Percentiles rank a stretch among this genome's conserved stretches.
These are phyloP conservation scores for Stenoptilia bipunctidactyla DNA, from an alignment of 2,888 invertebrate species.

Conservation along the genomic window DNA sequence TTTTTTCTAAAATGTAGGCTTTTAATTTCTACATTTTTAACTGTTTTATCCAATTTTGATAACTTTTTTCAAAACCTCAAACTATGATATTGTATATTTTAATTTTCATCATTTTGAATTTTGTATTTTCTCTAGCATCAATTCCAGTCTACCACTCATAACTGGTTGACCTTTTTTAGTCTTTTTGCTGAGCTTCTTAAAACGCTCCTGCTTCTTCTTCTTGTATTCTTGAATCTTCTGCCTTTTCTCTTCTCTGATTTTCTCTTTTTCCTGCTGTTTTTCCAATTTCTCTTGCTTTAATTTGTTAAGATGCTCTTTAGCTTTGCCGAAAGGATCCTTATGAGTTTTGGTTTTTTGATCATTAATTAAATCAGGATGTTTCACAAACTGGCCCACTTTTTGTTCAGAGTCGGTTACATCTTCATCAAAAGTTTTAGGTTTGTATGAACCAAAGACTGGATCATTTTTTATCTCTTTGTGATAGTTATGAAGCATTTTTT, in stretches of 20 bases:
- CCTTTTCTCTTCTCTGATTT: slow-evolving; percentile 68
- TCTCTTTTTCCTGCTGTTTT: slow-evolving; percentile 55
- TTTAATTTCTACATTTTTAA: too few species aligned
- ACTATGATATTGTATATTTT: too few species aligned
- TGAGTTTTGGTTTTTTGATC: slow-evolving; percentile 29
- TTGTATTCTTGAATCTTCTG: slow-evolving; percentile 77
- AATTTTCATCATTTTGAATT: too few species aligned
- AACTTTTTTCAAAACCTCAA: too few species aligned
- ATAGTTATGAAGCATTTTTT: slow-evolving; percentile 65
- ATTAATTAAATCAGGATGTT: slow-evolving; percentile 46
- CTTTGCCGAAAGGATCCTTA: slow-evolving; percentile 59
- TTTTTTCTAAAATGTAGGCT: too few species aligned
- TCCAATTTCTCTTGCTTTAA: slow-evolving; percentile 68
- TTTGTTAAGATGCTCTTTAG: slow-evolving; percentile 63
- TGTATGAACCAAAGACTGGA: slow-evolving; percentile 44
- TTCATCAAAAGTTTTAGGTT: slow-evolving; percentile 64
- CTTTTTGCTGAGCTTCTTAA: slow-evolving; percentile 80
- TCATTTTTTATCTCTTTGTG: slow-evolving; percentile 69
- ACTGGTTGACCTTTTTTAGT: slow-evolving; percentile 88
- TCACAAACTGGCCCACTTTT: slow-evolving; percentile 42
- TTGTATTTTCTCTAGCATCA: slow-evolving; percentile 83
- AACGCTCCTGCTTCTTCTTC: slow-evolving; percentile 77
- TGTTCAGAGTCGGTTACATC: slow-evolving; percentile 33
- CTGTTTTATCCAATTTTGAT: too few species aligned
- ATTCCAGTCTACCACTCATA: slow-evolving; percentile 85